Evolutionary conservation across 2,888 invertebrate genomes (phyloP).

Genomic region (Agonopterix alstromeriana): DNA sequence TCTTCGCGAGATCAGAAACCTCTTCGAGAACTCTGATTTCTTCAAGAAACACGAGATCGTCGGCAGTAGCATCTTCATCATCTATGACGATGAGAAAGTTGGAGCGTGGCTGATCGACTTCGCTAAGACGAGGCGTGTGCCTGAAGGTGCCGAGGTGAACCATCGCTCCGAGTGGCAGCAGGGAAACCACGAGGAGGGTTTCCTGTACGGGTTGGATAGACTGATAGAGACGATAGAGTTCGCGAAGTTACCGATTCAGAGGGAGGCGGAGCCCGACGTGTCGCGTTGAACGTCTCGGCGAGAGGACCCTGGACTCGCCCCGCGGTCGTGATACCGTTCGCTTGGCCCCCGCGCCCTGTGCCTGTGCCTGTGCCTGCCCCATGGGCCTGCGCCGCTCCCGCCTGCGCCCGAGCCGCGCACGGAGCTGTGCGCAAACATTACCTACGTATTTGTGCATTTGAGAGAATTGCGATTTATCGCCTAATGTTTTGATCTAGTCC

Average conservation of each 20-base stretch:
- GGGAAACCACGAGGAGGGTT: slow-evolving; percentile 98
- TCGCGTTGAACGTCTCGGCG: slow-evolving; percentile 58
- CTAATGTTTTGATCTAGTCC: slow-evolving; percentile 57
- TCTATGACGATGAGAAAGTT: slow-evolving; percentile 91
- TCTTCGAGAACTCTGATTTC: slow-evolving; percentile 89
- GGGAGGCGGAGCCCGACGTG: slow-evolving; percentile 45
- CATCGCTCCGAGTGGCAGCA: slow-evolving; percentile 91
- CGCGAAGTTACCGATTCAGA: slow-evolving; percentile 36
- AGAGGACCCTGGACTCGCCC: slow-evolving; percentile 58
- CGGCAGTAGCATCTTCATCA: slow-evolving; percentile 95
- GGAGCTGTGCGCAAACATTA: slow-evolving; percentile 51
- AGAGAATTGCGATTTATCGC: slow-evolving; percentile 58
- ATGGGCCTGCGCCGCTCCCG: slow-evolving; percentile 34
- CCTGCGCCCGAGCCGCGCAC: slow-evolving; percentile 38
- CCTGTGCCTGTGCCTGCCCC: slow-evolving; percentile 30
- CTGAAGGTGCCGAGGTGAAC: slow-evolving; percentile 81
- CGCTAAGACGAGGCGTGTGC: slow-evolving; percentile 90
- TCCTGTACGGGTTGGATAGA: slow-evolving; percentile 93
- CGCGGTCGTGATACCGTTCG: slow-evolving; percentile 46
- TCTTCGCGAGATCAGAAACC: slow-evolving; percentile 84
- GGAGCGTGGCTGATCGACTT: slow-evolving; percentile 99
- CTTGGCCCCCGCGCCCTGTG: slow-evolving; percentile 26
- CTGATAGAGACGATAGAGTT: slow-evolving; percentile 82
- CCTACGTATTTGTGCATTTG: slow-evolving; percentile 48
- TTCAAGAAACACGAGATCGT: slow-evolving; percentile 94